Conservation (phyloP, 2,888 invertebrate genomes). For the Noctuana brunneofusca region DNA sequence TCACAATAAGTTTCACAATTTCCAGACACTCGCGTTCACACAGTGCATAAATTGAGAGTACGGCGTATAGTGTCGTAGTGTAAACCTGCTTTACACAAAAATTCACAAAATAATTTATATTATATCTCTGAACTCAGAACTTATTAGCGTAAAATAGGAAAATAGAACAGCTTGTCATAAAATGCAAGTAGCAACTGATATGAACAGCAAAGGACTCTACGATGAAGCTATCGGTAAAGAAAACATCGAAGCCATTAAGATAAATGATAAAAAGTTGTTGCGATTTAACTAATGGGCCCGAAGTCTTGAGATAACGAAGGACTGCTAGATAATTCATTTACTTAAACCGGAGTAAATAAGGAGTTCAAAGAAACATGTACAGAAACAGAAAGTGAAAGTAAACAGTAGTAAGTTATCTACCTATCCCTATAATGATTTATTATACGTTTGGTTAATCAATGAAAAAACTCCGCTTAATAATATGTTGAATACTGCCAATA, state of each 20-base stretch:
- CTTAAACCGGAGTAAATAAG: not conserved
- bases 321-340: not conserved
- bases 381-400: not conserved
- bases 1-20: no score
- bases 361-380: not conserved
- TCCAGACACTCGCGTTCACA: no score
- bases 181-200: constrained; percentile 15
- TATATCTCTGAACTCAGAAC: no score
- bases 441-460: no score
- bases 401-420: not conserved
- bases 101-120: not conserved
- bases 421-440: not conserved
- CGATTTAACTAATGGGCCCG: constrained; percentile 24
- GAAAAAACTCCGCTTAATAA: no score
- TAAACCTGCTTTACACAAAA: no score
- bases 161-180: not conserved
- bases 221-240: constrained; percentile 7
- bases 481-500: no score
- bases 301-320: constrained; percentile 18
- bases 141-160: no score
- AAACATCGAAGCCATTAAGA: constrained; percentile 29
- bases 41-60: no score
- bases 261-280: constrained; percentile 29
- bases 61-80: no score
- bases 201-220: not conserved